A percentile compares a stretch with the other conserved stretches of the same genome.
Conservation (phyloP, 1,140 invertebrate genomes). For the Ceratosolen fusciceps region DNA sequence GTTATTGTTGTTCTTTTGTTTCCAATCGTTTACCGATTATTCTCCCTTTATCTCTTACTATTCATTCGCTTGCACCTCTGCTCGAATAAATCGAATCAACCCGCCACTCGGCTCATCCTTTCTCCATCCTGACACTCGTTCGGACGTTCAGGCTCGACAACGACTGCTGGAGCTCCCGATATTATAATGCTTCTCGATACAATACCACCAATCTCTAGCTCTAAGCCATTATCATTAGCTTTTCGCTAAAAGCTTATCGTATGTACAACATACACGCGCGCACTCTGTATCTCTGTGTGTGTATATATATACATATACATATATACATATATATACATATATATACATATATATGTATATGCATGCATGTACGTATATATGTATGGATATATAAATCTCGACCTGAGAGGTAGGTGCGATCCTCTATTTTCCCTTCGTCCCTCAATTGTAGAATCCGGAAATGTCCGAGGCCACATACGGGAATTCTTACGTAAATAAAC, state of each 20-base stretch:
- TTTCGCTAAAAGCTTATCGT: slow-evolving; percentile 55
- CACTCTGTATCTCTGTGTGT: slow-evolving; percentile 39
- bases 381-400: not conserved
- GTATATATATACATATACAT: slow-evolving; percentile 27
- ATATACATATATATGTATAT: not conserved
- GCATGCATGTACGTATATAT: not conserved
- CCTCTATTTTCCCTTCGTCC: not conserved
- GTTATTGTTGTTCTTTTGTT: no score
- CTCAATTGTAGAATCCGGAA: not conserved
- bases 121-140: slow-evolving; percentile 41
- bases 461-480: not conserved
- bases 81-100: no score
- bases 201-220: slow-evolving; percentile 56
- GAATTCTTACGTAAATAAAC: slow-evolving; percentile 5
- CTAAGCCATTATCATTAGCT: slow-evolving; percentile 56
- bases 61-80: not conserved
- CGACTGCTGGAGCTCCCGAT: slow-evolving; percentile 58
- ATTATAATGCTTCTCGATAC: slow-evolving; percentile 50
- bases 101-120: no score
- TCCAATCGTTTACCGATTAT: no score
- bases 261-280: slow-evolving; percentile 59
- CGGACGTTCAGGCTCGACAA: slow-evolving; percentile 41
- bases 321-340: slow-evolving; percentile 28
- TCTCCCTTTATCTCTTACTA: slow-evolving; percentile 40
- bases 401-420: not conserved